Percentiles rank a stretch among this genome's conserved stretches.
phyloP scores from a whole-genome alignment of 2,888 invertebrate species.

The Sarcophaga rosellei region DNA sequence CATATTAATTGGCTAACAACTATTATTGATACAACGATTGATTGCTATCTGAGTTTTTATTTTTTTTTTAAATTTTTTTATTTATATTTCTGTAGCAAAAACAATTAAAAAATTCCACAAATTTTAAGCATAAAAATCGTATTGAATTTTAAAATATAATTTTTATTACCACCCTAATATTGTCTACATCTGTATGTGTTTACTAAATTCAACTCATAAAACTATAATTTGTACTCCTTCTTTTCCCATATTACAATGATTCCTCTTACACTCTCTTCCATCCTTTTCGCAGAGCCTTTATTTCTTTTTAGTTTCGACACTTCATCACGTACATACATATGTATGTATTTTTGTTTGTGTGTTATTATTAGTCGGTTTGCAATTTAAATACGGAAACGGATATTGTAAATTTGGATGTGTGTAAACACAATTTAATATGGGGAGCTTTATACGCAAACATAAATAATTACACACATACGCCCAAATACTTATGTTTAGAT shows the following conservation, averaged over 20 bases:
- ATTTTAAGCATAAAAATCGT: neutral
- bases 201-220: neutral
- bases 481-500: neutral
- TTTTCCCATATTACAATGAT: no score
- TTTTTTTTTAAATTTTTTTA: no score
- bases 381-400: constrained; percentile 61
- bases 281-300: neutral
- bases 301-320: neutral
- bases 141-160: neutral
- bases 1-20: rapidly evolving
- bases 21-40: no score
- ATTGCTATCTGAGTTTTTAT: no score
- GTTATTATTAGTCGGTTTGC: neutral
- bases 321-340: neutral
- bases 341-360: neutral
- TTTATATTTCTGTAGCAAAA: no score
- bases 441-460: constrained; percentile 1
- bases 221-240: neutral
- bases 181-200: neutral
- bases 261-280: neutral
- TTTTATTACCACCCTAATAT: neutral
- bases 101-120: no score
- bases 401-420: constrained; percentile 52
- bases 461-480: neutral
- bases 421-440: constrained; percentile 36